Base-by-base conservation (phyloP, 2,888 invertebrate species). In the Sipunculus nudus region DNA sequence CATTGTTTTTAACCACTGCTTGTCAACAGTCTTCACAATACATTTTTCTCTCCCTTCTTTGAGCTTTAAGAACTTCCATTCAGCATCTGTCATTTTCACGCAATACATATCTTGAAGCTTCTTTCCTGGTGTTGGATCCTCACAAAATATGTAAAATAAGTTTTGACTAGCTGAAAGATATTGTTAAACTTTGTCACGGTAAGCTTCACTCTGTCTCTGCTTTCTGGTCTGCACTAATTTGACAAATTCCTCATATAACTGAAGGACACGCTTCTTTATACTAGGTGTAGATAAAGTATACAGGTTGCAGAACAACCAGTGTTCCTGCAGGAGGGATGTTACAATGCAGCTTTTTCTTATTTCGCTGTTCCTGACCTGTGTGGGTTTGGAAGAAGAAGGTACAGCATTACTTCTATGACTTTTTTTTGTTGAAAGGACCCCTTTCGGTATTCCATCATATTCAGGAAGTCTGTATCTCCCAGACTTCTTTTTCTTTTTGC, bases 21-120 rank as follows among this genome's bases (percentile, higher is more conserved):
- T n/a, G 26, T 52, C 26, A 16, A 52, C 40, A 52, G n/a, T 52
- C 1, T 39, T 52, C 52, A 25, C 39, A 39, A 19, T 39, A 52
- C 39, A 52, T 52, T 25, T 52, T 39, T 25, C 52, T 39, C 16
- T 21, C 8, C 16, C 21, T n/a, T 26, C 8, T 52, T 39, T 40
- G 52, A 10, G 23, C 38, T 39, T 52, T 1, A 39, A 19, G 39
- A 19, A 52, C 38, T 25, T n/a, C n/a, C n/a, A n/a, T n/a, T n/a
- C n/a, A n/a, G n/a, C n/a, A n/a, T n/a, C n/a, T n/a, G n/a, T n/a
- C n/a, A n/a, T n/a, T n/a, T n/a, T n/a, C n/a, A n/a, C n/a, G n/a
- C n/a, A n/a, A n/a, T n/a, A n/a, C n/a, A n/a, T n/a, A n/a, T n/a
- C n/a, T n/a, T n/a, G n/a, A n/a, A n/a, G n/a, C n/a, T n/a, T n/a